Evolutionary conservation across 2,113 vertebrate species (phyloP).

Genomic region (Cyanoderma ruficeps): DNA sequence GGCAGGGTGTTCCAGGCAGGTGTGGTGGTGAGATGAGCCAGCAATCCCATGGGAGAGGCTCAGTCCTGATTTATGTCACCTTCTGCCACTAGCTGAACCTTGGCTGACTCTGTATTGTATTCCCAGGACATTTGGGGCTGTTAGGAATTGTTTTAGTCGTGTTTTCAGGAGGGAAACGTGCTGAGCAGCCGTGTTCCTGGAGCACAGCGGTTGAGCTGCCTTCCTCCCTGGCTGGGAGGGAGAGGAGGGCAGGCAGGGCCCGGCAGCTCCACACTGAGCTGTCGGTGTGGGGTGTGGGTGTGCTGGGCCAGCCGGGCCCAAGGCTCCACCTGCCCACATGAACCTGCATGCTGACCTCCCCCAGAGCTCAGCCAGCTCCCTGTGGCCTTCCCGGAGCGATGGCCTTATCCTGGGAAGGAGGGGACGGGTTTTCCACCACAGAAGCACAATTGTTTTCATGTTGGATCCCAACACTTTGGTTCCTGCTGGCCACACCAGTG

Average conservation of each 20-base stretch:
- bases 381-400: not conserved
- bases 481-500: not conserved
- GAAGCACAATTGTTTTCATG: accelerated
- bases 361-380: not conserved
- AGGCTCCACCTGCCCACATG: not conserved
- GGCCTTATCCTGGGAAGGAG: not conserved
- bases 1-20: not conserved
- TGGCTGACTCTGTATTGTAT: not conserved
- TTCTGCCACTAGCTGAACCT: not conserved
- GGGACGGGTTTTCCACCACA: not conserved
- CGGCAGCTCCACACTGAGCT: not conserved
- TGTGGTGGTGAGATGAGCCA: not conserved
- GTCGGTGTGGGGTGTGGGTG: not conserved
- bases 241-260: not conserved
- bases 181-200: accelerated
- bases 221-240: not conserved
- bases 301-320: not conserved
- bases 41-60: not conserved
- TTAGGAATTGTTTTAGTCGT: not conserved
- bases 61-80: not conserved
- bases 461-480: not conserved
- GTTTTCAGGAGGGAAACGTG: not conserved
- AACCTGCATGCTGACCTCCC: not conserved
- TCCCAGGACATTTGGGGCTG: not conserved
- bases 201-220: not conserved